phyloP scores from a whole-genome alignment of 2,797 vertebrate genomes.

The Malurus leucopterus region DNA sequence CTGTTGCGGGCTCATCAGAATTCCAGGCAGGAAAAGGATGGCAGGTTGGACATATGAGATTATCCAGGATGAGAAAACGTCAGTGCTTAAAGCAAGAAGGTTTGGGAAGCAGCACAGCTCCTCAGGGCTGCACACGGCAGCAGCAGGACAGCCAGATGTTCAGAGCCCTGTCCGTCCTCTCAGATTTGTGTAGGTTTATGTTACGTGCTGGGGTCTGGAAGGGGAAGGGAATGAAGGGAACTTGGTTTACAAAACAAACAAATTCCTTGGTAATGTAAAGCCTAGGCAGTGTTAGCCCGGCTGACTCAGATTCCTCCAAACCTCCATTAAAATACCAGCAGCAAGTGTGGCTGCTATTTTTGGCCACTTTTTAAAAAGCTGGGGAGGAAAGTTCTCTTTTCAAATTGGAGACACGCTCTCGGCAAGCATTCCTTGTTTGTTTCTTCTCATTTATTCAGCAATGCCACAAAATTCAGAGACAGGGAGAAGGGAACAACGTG shows the following conservation, averaged over 20 bases:
- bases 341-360: conserved; percentile 60
- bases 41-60: conserved; percentile 44
- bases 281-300: conserved; percentile 68
- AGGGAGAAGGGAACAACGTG: background rate
- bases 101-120: background rate
- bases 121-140: background rate
- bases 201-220: conserved; percentile 13
- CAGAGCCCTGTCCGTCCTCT: background rate
- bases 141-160: conserved; percentile 12
- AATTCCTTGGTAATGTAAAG: conserved; percentile 78
- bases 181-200: conserved; percentile 38
- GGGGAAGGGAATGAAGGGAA: conserved; percentile 57
- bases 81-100: background rate
- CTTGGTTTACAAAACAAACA: conserved; percentile 83
- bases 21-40: background rate
- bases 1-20: background rate
- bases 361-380: conserved; percentile 47
- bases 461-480: background rate
- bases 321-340: conserved; percentile 82
- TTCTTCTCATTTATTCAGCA: background rate
- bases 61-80: background rate
- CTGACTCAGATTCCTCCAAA: conserved; percentile 80
- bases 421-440: background rate
- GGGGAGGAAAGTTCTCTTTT: conserved; percentile 4
- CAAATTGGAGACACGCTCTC: background rate